Percentiles rank a stretch among this genome's conserved stretches.
Evolutionary conservation across 2,113 vertebrate species (phyloP).

Genomic region (Pteronura brasiliensis): DNA sequence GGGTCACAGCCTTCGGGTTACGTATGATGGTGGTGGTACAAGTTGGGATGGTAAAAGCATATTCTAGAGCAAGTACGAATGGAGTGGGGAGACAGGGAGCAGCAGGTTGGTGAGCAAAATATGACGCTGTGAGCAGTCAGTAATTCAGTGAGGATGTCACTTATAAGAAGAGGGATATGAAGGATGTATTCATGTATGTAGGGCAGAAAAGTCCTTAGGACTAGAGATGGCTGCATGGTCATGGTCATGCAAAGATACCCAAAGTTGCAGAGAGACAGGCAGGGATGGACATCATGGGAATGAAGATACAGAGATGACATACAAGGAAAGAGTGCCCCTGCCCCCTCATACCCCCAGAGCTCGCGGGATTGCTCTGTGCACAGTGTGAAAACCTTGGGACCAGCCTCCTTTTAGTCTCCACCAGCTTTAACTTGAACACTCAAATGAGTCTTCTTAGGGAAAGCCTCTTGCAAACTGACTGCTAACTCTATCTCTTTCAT

Average conservation of each 20-base stretch:
- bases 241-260: background rate
- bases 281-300: rapidly evolving
- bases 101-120: background rate
- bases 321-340: background rate
- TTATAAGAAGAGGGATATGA: background rate
- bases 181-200: rapidly evolving
- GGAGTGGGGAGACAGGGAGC: background rate
- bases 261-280: background rate
- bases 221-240: background rate
- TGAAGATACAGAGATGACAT: background rate
- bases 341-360: rapidly evolving
- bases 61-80: background rate
- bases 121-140: background rate
- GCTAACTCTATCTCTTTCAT: background rate
- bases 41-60: background rate
- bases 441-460: background rate
- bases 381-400: background rate
- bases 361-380: rapidly evolving
- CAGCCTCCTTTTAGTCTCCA: background rate
- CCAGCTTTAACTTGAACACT: background rate
- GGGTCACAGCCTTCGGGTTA: background rate
- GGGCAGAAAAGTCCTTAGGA: background rate
- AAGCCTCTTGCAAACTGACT: background rate
- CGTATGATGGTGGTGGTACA: background rate
- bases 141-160: background rate